Evolutionary conservation across 1,140 invertebrate species (phyloP).

Genomic region (Zaprionus nigranus): DNA sequence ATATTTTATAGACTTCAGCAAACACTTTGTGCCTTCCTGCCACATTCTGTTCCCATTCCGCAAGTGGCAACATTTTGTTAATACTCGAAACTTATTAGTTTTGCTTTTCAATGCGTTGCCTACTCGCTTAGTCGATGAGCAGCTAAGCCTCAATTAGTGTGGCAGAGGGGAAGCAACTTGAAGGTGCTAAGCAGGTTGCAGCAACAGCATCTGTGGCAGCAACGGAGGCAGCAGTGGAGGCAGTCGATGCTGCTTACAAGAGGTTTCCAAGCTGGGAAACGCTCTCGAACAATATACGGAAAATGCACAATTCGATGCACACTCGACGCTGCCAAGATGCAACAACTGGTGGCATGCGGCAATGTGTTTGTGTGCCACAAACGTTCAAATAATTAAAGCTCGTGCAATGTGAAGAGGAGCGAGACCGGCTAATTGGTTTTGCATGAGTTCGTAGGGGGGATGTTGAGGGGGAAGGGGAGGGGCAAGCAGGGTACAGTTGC

Average conservation of each 20-base stretch:
- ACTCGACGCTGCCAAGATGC: conserved; percentile 31
- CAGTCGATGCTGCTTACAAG: neutral
- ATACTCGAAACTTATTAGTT: neutral
- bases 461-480: neutral
- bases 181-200: conserved; percentile 6
- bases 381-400: conserved; percentile 48
- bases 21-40: neutral
- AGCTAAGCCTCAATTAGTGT: conserved; percentile 1
- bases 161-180: neutral
- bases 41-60: neutral
- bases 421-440: conserved; percentile 80
- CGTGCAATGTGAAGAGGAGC: conserved; percentile 59
- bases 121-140: neutral
- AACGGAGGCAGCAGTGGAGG: neutral
- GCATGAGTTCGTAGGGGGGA: conserved; percentile 58
- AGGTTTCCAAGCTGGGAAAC: conserved; percentile 6
- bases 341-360: conserved; percentile 23
- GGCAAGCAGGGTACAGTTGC: neutral
- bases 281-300: conserved; percentile 21
- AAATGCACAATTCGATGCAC: conserved; percentile 20
- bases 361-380: conserved; percentile 41
- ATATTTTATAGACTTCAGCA: neutral
- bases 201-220: neutral
- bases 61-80: neutral
- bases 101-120: neutral